A percentile compares a stretch with the other conserved stretches of the same genome.
Evolutionary conservation across 2,888 invertebrate species (phyloP).

Genomic region (Electrophaes corylata): DNA sequence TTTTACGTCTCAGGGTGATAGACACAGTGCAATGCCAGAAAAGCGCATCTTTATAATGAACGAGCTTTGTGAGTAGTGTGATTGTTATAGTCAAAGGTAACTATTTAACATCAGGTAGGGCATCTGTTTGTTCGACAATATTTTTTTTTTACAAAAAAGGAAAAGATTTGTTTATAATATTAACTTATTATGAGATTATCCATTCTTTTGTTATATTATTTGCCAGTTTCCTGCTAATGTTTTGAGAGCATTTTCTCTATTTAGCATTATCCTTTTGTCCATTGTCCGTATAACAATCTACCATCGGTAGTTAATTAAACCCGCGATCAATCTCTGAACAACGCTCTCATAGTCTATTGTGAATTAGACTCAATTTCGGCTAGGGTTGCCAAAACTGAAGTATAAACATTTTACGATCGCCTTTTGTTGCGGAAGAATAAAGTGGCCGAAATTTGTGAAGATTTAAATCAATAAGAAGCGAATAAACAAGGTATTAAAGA

Average conservation of each 20-base stretch:
- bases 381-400: conserved; percentile 25
- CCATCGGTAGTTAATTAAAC: conserved; percentile 49
- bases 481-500: background rate
- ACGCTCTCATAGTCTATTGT: conserved; percentile 41
- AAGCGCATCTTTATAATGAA: too few species aligned
- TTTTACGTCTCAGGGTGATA: too few species aligned
- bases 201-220: too few species aligned
- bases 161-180: too few species aligned
- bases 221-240: background rate
- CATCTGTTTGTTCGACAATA: too few species aligned
- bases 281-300: conserved; percentile 26
- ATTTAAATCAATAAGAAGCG: too few species aligned
- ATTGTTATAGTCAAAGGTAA: too few species aligned
- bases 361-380: conserved; percentile 37
- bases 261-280: conserved; percentile 7
- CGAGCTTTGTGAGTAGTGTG: too few species aligned
- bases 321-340: conserved; percentile 46
- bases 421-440: conserved; percentile 3
- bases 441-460: background rate
- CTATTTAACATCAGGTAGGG: too few species aligned
- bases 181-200: too few species aligned
- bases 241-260: conserved; percentile 4
- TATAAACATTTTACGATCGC: conserved; percentile 10
- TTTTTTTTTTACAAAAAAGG: too few species aligned
- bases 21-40: too few species aligned